Evolutionary conservation across 2,797 vertebrate species (phyloP), one percentile per base, ranked within the genome.

Genomic region (Falco novaeseelandiae): DNA sequence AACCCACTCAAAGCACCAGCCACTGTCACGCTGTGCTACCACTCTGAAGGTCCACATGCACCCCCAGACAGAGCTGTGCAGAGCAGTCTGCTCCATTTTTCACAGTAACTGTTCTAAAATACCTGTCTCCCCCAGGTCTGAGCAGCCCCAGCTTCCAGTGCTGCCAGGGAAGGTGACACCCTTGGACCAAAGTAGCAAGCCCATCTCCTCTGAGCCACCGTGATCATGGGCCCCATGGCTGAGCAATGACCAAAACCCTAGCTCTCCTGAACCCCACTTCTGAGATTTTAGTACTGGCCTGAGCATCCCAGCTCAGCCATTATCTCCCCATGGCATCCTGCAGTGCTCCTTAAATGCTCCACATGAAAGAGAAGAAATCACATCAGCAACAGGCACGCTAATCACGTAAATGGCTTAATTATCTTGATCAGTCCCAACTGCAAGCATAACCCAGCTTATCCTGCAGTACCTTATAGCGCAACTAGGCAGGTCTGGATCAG

Each of bases 11-110:
- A 71, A 84, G 26, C 58, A 82, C 8, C 84, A 87, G 78, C 20
- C 63, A 48, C 8, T 0, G 0, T 30, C 61, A 46, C 0, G 1
- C 40, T 79, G 29, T 55, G 51, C 38, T 65, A 10, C 65, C 4
- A 7, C 26, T 46, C 23, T 46, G 66, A 82, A 72, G 27, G 54
- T 54, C 36, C 49, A 22, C 2, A 1, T 36, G 67, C 71, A 30
- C 8, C 34, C 48, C 48, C 1, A 8, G 14, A 44, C 18, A 80
- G 42, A 62, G 34, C 42, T n/a, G 4, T 59, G 72, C 7, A 6
- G 32, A 78, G 57, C 0, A 0, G 11, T 46, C 32, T 22, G 14
- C 49, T 72, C 29, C 4, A 1, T 73, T 70, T 78, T 38, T 38
- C 71, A 62, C 44, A 23, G 12, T 44, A 66, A 29, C 21, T 77